Base-by-base conservation (phyloP, 2,113 vertebrate species). In the Thunnus thynnus region DNA sequence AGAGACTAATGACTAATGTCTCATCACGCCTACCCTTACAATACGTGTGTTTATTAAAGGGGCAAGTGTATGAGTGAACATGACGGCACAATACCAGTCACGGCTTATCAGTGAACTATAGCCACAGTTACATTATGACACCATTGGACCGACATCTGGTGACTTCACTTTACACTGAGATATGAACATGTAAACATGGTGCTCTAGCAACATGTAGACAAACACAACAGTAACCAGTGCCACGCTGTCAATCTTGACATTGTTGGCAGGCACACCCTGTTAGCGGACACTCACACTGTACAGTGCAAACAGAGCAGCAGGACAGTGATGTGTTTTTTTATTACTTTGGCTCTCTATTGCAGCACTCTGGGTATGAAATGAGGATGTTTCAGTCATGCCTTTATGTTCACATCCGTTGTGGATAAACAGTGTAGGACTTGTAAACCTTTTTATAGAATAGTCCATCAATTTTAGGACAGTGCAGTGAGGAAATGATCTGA, bases 111-210 rank as follows among this genome's bases (percentile, higher is more conserved):
- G 65, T 51, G 47, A 54, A 14, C 25, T 77, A 14, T 2, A 55
- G 20, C 20, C 18, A 32, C 22, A 20, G 22, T 55, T 56, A 2
- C 60, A 55, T 64, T 3, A 14, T 47, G 64, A 62, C 9, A 13
- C 22, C 41, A 32, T 50, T 16, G 4, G 10, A 17, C 55, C n/a
- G 57, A 30, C 47, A 50, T 36, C 46, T n/a, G 50, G 17, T 55
- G n/a, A n/a, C 69, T n/a, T 72, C 6, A 18, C 1, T 8, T 25
- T 12, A 27, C 4, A 1, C 4, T 22, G 13, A 60, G 66, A 76
- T 56, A 69, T 25, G 50, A 57, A 44, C 11, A 36, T 48, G 22
- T 3, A 73, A 74, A 84, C 70, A 63, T 16, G 32, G 41, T 63
- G 51, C 47, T 67, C 0, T 61, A 61, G 56, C 62, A 78, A 56